These are phyloP conservation scores for Tenrec ecaudatus DNA, from an alignment of 2,113 vertebrate genomes.

Conservation along the genomic window DNA sequence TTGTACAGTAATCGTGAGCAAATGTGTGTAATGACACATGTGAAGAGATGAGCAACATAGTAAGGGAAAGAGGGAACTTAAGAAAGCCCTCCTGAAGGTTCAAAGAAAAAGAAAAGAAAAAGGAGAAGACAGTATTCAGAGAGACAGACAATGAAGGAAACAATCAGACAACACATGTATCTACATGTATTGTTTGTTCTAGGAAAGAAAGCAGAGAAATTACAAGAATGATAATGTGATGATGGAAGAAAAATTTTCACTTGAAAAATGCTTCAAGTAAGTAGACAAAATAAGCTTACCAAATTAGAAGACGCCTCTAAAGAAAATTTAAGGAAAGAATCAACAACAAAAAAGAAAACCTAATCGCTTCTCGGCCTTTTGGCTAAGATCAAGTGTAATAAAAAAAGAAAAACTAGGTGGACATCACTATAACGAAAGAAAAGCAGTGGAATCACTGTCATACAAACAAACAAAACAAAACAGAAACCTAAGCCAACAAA, in stretches of 20 bases:
- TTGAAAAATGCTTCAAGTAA: constrained; percentile 36
- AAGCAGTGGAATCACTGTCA: background rate
- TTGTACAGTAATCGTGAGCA: background rate
- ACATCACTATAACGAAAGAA: constrained; percentile 16
- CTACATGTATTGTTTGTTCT: background rate
- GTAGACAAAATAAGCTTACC: background rate
- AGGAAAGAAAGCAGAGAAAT: background rate
- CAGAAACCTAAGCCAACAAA: background rate
- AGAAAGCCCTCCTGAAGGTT: background rate
- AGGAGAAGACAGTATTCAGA: background rate
- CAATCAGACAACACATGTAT: background rate
- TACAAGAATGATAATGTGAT: background rate
- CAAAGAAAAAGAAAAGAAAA: background rate
- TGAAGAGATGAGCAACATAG: background rate
- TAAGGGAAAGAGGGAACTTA: background rate
- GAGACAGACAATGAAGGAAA: background rate
- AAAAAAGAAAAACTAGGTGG: background rate
- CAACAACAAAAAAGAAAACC: background rate
- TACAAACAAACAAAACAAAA: background rate
- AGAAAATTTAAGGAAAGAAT: background rate
- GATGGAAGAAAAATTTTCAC: constrained; percentile 3
- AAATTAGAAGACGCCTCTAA: background rate
- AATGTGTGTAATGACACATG: background rate
- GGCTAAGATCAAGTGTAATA: too few relatives aligned
- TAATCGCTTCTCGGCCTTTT: too few relatives aligned